phyloP scores from a whole-genome alignment of 2,888 invertebrate genomes.

The Deroplatys truncata region DNA sequence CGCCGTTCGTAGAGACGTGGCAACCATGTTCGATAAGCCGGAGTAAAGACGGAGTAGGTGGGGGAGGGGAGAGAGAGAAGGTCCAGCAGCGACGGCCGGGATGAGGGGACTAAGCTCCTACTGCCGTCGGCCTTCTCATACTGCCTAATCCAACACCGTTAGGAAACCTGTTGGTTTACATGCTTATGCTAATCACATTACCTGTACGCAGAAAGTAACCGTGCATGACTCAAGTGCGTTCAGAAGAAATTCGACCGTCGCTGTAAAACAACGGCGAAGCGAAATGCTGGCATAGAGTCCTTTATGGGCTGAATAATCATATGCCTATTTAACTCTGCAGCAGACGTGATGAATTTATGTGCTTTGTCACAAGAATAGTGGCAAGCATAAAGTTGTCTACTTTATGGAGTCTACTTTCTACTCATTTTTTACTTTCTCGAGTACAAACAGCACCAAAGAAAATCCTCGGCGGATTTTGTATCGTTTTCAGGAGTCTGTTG shows the following conservation, averaged over 20 bases:
- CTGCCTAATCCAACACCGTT: constrained; percentile 3
- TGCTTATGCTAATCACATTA: background rate
- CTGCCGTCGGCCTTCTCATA: background rate
- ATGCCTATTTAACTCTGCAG: too few relatives aligned
- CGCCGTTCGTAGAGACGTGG: background rate
- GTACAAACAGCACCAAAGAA: too few relatives aligned
- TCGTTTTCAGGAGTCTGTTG: too few relatives aligned
- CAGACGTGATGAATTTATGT: too few relatives aligned
- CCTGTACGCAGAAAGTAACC: background rate
- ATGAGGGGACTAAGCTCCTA: background rate
- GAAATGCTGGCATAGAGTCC: background rate
- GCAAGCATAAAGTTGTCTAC: too few relatives aligned
- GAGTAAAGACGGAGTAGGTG: constrained; percentile 19
- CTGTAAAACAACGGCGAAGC: background rate
- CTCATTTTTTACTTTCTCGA: too few relatives aligned
- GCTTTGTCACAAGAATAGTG: too few relatives aligned
- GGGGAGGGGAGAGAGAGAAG: constrained; percentile 18
- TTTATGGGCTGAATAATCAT: background rate
- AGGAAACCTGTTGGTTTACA: background rate
- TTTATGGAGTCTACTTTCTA: too few relatives aligned
- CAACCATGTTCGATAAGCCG: constrained; percentile 22
- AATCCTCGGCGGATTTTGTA: too few relatives aligned
- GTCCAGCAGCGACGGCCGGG: constrained; percentile 12
- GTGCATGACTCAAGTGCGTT: background rate
- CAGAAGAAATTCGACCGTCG: background rate